Evolutionary conservation across 1,140 invertebrate genomes (phyloP).

Genomic region (Drosophila subobscura): DNA sequence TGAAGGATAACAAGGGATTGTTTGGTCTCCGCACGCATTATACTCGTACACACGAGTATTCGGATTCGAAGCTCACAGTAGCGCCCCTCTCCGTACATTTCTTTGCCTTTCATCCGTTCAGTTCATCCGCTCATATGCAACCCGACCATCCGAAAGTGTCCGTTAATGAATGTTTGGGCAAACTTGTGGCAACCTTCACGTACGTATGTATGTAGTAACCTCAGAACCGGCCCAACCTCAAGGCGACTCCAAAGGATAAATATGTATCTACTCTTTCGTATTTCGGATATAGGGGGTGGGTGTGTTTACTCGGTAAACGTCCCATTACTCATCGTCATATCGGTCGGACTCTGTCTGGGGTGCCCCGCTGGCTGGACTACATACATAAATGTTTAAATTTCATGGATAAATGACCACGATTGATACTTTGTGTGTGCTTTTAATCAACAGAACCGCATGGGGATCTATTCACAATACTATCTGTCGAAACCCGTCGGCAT

Average conservation of each 20-base stretch:
- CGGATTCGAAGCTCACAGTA: constrained; percentile 35
- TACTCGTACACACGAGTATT: constrained; percentile 1
- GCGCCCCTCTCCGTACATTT: background rate
- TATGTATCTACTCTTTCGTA: background rate
- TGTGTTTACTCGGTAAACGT: constrained; percentile 5
- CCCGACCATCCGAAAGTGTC: constrained; percentile 43
- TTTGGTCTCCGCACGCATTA: constrained; percentile 51
- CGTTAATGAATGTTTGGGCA: constrained; percentile 68
- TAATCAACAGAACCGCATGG: constrained; percentile 39
- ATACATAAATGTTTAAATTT: constrained; percentile 54
- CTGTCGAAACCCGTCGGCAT: too few relatives aligned
- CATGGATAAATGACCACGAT: constrained; percentile 61
- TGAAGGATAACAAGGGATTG: constrained; percentile 61
- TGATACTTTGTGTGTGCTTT: constrained; percentile 67
- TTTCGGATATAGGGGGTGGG: background rate
- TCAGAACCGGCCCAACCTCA: background rate
- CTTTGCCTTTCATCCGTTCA: constrained; percentile 40
- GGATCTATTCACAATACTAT: background rate
- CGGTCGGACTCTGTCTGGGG: background rate
- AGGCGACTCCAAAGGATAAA: constrained; percentile 8
- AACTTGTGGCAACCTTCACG: constrained; percentile 45
- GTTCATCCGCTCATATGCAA: constrained; percentile 21
- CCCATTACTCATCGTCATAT: constrained; percentile 51
- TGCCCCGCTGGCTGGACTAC: constrained; percentile 18
- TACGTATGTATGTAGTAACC: constrained; percentile 19